Evolutionary conservation across 2,797 vertebrate species (phyloP), one percentile per base, ranked within the genome.

Genomic region (Gymnothorax reevesii): DNA sequence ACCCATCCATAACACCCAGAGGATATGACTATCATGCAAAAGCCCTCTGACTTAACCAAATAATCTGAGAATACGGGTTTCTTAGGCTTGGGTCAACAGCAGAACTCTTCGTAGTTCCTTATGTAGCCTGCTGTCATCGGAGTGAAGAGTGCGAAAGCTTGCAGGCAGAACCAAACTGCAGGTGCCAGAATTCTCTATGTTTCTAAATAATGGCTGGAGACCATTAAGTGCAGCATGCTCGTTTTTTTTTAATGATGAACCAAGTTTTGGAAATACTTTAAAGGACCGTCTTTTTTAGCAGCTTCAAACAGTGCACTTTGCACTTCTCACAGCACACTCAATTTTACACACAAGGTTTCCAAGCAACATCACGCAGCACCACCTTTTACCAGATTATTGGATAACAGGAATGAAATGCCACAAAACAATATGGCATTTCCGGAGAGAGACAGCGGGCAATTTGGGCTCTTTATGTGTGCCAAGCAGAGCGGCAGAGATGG

Each of bases 391-490:
- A 33, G 25, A 25, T 73, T 86, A 55, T 86, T 3, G 9, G 64
- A 60, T 86, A 60, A 42, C 62, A 7, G 89, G 93, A 92, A 93
- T 92, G 92, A 96, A 95, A 96, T 94, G 94, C 90, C 90, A 89
- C 83, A 85, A 80, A 90, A 95, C 94, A 95, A 94, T 93, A 94
- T 94, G 92, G 92, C 94, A 2, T 94, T 94, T 93, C 88, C 90
- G 94, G 94, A 89, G 91, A 93, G 90, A 95, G 93, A 92, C 90
- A 88, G 92, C 93, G 94, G 94, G 92, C 90, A 93, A 94, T 95
- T 95, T 94, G 93, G 94, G 93, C 94, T 94, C 94, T 96, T 97
- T 97, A 95, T 96, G 93, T 94, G 93, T 94, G 95, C 94, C 95
- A 95, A 97, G 95, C 94, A 92, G 95, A 96, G 95, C 95, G 95